These are phyloP conservation scores for Syngnathus floridae DNA, from an alignment of 2,113 vertebrate species.

Conservation along the genomic window DNA sequence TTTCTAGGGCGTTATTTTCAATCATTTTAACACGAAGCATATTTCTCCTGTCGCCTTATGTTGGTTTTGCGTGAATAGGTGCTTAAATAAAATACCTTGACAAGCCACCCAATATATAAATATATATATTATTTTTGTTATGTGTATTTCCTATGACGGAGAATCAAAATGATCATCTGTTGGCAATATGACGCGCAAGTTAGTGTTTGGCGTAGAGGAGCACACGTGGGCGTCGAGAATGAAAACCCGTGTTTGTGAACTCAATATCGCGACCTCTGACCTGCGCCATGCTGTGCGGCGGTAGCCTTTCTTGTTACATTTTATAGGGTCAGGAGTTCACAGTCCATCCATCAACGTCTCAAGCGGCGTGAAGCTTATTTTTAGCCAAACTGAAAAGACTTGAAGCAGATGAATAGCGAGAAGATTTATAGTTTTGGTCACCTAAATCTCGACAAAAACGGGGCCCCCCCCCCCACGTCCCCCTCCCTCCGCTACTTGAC, in stretches of 20 bases:
- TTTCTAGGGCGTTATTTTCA: no score
- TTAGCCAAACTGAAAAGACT: conserved; percentile 17
- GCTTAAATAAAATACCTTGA: no score
- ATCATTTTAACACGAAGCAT: no score
- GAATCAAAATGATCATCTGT: background rate
- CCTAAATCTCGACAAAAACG: conserved; percentile 6
- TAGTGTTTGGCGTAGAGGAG: background rate
- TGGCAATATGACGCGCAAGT: background rate
- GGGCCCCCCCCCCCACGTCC: background rate
- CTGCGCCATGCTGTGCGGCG: conserved; percentile 23
- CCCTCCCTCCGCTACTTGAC: conserved; percentile 22
- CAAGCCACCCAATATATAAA: no score
- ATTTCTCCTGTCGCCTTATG: no score
- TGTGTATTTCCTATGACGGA: background rate
- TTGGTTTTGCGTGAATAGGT: no score
- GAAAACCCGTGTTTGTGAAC: conserved; percentile 22
- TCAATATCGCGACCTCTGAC: conserved; percentile 39
- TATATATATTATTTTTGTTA: background rate
- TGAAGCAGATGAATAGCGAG: conserved; percentile 4
- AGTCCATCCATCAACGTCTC: conserved; percentile 31
- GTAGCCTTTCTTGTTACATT: conserved; percentile 36
- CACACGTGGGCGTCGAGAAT: background rate
- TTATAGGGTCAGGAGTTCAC: conserved; percentile 50
- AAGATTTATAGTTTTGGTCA: conserved; percentile 26
- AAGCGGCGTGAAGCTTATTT: conserved; percentile 21